phyloP scores from a whole-genome alignment of 23 tunicate species.

The Oikopleura dioica region DNA sequence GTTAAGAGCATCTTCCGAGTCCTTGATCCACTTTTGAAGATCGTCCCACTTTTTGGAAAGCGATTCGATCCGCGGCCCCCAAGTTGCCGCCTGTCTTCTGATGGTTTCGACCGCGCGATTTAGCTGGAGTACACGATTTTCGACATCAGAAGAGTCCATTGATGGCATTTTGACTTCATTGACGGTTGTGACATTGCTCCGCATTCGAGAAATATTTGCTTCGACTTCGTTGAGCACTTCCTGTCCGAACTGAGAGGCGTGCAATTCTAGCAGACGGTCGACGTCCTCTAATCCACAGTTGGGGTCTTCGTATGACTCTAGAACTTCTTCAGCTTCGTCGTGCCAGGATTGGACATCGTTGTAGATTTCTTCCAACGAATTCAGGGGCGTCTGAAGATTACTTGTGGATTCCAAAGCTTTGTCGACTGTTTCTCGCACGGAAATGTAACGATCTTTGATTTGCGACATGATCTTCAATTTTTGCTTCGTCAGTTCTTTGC shows the following conservation, averaged over 20 bases:
- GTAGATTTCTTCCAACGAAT: not conserved
- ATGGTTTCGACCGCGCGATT: not conserved
- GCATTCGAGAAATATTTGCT: not conserved
- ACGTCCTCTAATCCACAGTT: constrained; percentile 4
- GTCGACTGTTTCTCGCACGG: not conserved
- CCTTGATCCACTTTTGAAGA: not conserved
- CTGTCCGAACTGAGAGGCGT: not conserved
- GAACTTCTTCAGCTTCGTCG: constrained; percentile 1
- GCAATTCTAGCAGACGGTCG: not conserved
- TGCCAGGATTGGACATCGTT: constrained; percentile 5
- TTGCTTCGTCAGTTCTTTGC: not conserved
- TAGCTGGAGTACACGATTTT: constrained; percentile 1
- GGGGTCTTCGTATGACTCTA: constrained; percentile 4
- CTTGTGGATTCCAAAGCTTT: not conserved
- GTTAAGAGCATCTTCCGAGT: not conserved
- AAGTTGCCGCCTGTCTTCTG: not conserved
- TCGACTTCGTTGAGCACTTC: not conserved
- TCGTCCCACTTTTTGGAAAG: not conserved
- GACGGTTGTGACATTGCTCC: not conserved
- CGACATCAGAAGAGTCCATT: constrained; percentile 1
- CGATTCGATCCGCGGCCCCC: not conserved
- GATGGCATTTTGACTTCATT: not conserved
- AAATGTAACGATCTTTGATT: not conserved
- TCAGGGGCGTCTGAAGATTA: not conserved
- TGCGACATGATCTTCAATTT: not conserved